These are phyloP conservation scores for Excalfactoria chinensis DNA, from an alignment of 2,113 vertebrate species.

Conservation along the genomic window DNA sequence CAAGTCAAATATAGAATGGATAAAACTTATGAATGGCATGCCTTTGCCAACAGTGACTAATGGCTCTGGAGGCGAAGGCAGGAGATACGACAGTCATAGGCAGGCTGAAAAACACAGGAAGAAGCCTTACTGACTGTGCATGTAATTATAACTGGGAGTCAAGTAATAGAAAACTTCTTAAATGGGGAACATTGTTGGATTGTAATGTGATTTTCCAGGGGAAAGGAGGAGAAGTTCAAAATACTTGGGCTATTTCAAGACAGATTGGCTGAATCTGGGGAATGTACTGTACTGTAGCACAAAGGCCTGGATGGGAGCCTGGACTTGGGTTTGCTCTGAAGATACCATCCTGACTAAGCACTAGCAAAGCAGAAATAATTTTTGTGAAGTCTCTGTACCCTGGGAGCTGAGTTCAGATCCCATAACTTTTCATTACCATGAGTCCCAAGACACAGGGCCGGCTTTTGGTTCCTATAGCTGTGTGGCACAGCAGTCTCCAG, in stretches of 20 bases:
- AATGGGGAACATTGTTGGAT: background rate
- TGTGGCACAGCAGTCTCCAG: background rate
- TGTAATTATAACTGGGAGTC: background rate
- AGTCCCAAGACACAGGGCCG: background rate
- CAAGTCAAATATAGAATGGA: constrained; percentile 11
- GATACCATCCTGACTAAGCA: background rate
- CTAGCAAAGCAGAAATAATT: background rate
- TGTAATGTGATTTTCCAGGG: background rate
- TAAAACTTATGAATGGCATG: background rate
- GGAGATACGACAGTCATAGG: background rate
- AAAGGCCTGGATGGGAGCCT: background rate
- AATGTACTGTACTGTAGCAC: background rate
- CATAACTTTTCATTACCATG: background rate
- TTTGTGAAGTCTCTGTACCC: background rate
- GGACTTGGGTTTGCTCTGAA: background rate
- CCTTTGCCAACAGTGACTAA: constrained; percentile 15
- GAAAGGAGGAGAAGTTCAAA: background rate
- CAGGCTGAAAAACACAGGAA: background rate
- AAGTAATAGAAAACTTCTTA: background rate
- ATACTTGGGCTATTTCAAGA: background rate
- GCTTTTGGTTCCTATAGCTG: background rate
- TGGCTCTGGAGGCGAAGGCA: background rate
- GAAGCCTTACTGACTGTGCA: background rate
- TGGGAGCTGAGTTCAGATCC: fast-evolving
- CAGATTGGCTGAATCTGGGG: background rate